Base-by-base conservation (phyloP, 2,888 invertebrate species). In the Heteropelma amictum region DNA sequence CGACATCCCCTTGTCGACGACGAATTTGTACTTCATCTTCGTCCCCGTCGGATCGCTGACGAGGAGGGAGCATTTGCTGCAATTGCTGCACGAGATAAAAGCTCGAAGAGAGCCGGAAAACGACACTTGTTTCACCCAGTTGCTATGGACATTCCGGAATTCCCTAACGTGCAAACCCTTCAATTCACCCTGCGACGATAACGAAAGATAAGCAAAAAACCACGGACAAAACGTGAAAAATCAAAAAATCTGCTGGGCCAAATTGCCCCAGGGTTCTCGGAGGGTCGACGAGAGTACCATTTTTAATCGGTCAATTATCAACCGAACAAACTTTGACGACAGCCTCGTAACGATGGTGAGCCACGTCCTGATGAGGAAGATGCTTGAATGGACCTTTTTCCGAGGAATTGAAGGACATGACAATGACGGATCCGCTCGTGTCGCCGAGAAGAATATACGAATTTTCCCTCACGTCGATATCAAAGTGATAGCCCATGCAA, bases 391-490 rank as follows among this genome's bases (percentile, higher is more conserved):
- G 95, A 0, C 95, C 94, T 68, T 94, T 91, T 69, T 92, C 87
- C 67, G 91, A 82, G 0, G 93, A 90, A 28, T 91, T 91, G 87
- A 95, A 94, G 60, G 90, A 89, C 68, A 95, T 89, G 49, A 94
- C 90, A 67, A 91, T 91, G 21, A 95, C 91, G 85, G 92, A 93
- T 7, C 97, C 96, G 1, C 92, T 92, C 82, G 92, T 93, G 86
- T 96, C 96, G 0, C 96, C 96, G 76, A 94, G 90, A 28, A 95
- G 87, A 75, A 96, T 88, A 72, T 93, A 92, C 14, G 93, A 93
- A 30, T 92, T 89, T 79, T 92, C 91, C 5, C 90, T 89, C n/a
- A 88, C 81, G 79, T 92, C 90, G 79, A 89, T 85, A 79, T 90
- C 88, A 85, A 93, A 94, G 83, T 92, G 91, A 87, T 94, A 95